phyloP scores from a whole-genome alignment of 2,797 vertebrate species.

The Pyrocephalus nanus region DNA sequence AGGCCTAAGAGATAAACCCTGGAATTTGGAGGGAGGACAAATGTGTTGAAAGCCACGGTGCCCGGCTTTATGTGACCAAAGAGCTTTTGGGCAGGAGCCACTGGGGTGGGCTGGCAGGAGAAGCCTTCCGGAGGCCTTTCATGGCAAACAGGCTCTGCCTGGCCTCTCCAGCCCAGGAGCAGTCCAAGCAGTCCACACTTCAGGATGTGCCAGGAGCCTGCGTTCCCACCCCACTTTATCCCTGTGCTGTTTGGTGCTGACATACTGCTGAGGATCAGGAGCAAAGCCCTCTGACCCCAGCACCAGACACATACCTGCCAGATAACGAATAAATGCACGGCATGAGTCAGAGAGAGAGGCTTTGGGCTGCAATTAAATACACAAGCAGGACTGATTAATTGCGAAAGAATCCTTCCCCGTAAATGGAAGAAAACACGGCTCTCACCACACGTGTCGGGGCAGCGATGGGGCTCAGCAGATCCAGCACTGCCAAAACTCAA shows the following conservation, averaged over 20 bases:
- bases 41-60: neutral
- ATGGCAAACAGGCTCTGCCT: neutral
- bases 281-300: neutral
- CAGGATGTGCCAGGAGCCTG: neutral
- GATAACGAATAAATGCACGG: neutral
- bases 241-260: neutral
- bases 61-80: neutral
- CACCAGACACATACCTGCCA: neutral
- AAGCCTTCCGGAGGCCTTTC: neutral
- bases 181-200: rapidly evolving
- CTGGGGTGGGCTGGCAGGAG: neutral
- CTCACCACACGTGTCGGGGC: neutral
- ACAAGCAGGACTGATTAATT: neutral
- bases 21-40: neutral
- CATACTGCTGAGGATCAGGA: neutral
- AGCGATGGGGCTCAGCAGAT: neutral
- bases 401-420: neutral
- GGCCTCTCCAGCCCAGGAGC: neutral
- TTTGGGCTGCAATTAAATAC: neutral
- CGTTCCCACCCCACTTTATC: neutral
- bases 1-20: neutral
- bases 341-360: neutral
- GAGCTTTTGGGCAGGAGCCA: neutral
- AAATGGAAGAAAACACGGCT: neutral
- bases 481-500: neutral